A percentile compares a stretch with the other conserved stretches of the same genome.
phyloP scores from a whole-genome alignment of 2,113 vertebrate species.

The Ascaphus truei region DNA sequence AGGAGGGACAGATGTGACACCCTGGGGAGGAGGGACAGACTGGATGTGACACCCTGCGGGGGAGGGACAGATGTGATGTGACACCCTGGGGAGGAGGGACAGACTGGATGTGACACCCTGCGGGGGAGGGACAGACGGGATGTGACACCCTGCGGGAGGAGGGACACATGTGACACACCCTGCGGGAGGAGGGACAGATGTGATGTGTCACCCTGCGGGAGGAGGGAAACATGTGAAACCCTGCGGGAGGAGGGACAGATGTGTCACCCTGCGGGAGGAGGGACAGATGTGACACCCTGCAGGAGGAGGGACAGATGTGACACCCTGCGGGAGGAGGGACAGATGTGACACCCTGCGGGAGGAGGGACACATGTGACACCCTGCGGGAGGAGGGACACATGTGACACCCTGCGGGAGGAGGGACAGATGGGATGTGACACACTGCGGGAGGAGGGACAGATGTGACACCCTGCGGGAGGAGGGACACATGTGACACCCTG shows the following conservation, averaged over 20 bases:
- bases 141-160: neutral
- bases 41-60: neutral
- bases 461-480: neutral
- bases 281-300: neutral
- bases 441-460: too few species aligned
- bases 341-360: neutral
- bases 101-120: neutral
- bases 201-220: conserved; percentile 34
- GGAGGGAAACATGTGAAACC: too few species aligned
- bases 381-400: too few species aligned
- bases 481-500: neutral
- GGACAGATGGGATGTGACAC: neutral
- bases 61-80: neutral
- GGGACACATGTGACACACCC: neutral
- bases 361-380: neutral
- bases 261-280: neutral
- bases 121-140: neutral
- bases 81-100: neutral
- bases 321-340: neutral
- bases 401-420: neutral
- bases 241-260: neutral
- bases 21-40: neutral
- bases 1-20: neutral
- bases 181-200: neutral
- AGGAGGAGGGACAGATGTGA: too few species aligned